Base-by-base conservation (phyloP, 2,113 vertebrate species). In the Lichenostomus cassidix region DNA sequence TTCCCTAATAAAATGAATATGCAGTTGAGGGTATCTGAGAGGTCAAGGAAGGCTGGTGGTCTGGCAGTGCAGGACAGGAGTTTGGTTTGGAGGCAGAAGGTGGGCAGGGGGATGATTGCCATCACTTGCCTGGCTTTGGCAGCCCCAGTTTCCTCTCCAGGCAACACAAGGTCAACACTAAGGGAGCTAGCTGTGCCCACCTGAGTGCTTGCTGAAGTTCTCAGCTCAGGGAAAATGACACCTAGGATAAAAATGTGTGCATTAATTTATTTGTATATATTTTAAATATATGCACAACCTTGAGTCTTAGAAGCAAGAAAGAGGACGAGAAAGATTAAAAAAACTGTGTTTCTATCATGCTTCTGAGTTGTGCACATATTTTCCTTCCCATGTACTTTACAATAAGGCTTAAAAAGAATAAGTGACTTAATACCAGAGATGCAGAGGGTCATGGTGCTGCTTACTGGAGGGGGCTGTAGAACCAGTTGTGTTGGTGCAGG, bases 131-230 rank as follows among this genome's bases (percentile, higher is more conserved):
- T 37, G 59, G 31, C 47, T 84, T 89, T 7, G 8, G 78, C 42
- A 74, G 65, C 28, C 17, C 31, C 0, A 0, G 14, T 22, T 55
- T 29, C 50, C 46, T 2, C 44, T 52, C 37, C 2, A 3, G 77
- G 35, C 35, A 75, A 23, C 7, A 19, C 2, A 7, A 68, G 41
- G 35, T 22, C 33, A 60, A 6, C 47, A 14, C 21, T 5, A 29
- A 52, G 42, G 42, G 17, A 89, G 53, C 27, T 35, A 89, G 53
- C 27, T 35, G 22, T 39, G 75, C 47, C 33, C 33, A 42, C 14
- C 19, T 0, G 0, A 82, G 50, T 0, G 0, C 44, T 56, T 47
- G 59, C 53, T 74, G 55, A 50, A 78, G 35, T 5, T 35, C 50
- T 58, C 50, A 52, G 49, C 65, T 71, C 76, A 65, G 63, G 27